phyloP scores from a whole-genome alignment of 2,113 vertebrate species.

The Nothobranchius kuhntae region DNA sequence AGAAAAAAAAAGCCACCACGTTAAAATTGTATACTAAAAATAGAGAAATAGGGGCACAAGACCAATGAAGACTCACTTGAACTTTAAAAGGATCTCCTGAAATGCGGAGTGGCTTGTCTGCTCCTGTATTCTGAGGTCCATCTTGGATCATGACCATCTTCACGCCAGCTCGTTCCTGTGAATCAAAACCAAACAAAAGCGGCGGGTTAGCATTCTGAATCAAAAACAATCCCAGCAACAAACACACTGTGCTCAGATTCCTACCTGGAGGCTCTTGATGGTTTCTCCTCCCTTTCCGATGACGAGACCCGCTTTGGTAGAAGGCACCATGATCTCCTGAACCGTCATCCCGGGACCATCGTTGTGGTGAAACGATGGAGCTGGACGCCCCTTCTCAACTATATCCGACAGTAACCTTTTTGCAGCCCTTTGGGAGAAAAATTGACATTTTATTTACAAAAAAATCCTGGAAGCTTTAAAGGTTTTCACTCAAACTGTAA shows the following conservation, averaged over 20 bases:
- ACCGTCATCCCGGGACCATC: constrained; percentile 95
- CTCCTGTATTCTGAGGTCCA: constrained; percentile 96
- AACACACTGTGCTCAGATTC: not conserved
- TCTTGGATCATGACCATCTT: constrained; percentile 99
- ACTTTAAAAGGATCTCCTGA: constrained; percentile 99
- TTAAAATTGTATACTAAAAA: not conserved
- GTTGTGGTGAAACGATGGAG: constrained; percentile 94
- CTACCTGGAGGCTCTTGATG: constrained; percentile 96
- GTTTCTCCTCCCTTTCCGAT: constrained; percentile 98
- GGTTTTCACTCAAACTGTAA: not conserved
- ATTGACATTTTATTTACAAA: not conserved
- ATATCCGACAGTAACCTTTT: constrained; percentile 94
- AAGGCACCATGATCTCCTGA: constrained; percentile 97
- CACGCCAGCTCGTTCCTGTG: constrained; percentile 93
- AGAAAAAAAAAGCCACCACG: not conserved
- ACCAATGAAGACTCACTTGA: constrained; percentile 77
- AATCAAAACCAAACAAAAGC: not conserved
- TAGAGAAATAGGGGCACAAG: not conserved
- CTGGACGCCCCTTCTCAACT: constrained; percentile 94
- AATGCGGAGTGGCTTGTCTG: constrained; percentile 97
- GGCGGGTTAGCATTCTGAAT: not conserved
- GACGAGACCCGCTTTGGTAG: constrained; percentile 96
- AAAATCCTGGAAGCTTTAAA: not conserved
- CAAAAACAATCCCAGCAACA: not conserved
- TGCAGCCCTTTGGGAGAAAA: constrained; percentile 78